A percentile compares a stretch with the other conserved stretches of the same genome.
These are phyloP conservation scores for Lasioglossum baleicum DNA, from an alignment of 1,140 invertebrate species.

Conservation along the genomic window DNA sequence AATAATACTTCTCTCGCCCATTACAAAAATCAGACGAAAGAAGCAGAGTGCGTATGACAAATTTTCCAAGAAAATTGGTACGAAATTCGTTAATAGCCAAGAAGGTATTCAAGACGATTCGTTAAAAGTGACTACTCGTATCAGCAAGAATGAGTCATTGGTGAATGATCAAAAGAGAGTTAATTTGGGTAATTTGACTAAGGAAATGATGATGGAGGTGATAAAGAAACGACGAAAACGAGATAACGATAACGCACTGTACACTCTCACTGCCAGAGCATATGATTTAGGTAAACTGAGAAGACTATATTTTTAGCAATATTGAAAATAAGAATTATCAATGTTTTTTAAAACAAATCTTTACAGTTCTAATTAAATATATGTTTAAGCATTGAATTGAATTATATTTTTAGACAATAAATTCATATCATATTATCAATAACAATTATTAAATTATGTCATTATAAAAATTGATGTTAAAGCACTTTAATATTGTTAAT, in stretches of 20 bases:
- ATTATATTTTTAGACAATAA: too few species aligned
- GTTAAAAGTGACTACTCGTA: background rate
- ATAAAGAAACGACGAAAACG: slow-evolving; percentile 73
- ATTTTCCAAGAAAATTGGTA: slow-evolving; percentile 20
- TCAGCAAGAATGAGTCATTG: too few species aligned
- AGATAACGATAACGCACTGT: slow-evolving; percentile 80
- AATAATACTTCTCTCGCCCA: slow-evolving; percentile 79
- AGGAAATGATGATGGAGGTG: background rate
- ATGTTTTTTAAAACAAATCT: too few species aligned
- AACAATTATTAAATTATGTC: too few species aligned
- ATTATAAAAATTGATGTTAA: too few species aligned
- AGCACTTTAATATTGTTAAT: too few species aligned
- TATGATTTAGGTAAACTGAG: slow-evolving; percentile 86
- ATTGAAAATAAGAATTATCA: too few species aligned
- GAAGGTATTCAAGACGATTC: background rate
- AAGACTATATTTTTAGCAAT: too few species aligned
- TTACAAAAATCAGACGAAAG: slow-evolving; percentile 76
- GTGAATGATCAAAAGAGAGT: background rate
- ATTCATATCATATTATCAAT: too few species aligned
- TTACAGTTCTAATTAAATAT: too few species aligned
- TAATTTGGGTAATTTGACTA: background rate
- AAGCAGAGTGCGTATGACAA: slow-evolving; percentile 58
- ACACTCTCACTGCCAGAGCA: slow-evolving; percentile 85
- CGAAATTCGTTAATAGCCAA: background rate
- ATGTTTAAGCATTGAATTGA: too few species aligned